Percentiles rank a stretch among this genome's conserved stretches.
These are phyloP conservation scores for Euproctis similis DNA, from an alignment of 2,888 invertebrate species.

Conservation along the genomic window DNA sequence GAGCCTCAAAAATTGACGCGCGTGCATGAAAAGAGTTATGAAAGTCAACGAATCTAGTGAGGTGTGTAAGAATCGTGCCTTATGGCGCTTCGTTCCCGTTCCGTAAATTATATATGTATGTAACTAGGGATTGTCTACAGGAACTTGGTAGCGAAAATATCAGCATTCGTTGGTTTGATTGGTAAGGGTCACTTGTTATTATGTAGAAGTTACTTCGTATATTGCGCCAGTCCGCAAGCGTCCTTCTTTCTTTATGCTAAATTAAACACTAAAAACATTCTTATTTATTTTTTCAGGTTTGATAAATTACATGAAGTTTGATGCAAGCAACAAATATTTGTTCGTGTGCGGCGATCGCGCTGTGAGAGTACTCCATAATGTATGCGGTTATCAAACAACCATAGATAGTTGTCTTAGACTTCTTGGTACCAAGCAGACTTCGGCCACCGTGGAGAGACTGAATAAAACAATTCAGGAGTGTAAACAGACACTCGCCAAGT, in stretches of 20 bases:
- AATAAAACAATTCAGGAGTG: slow-evolving; percentile 80
- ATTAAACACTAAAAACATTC: slow-evolving; percentile 4
- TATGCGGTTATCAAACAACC: slow-evolving; percentile 60
- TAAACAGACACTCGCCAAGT: slow-evolving; percentile 56
- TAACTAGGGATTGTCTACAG: too few species aligned
- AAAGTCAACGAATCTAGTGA: too few species aligned
- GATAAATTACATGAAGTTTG: slow-evolving; percentile 82
- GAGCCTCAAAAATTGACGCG: too few species aligned
- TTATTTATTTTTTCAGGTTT: slow-evolving; percentile 70
- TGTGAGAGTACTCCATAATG: slow-evolving; percentile 86
- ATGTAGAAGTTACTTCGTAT: too few species aligned
- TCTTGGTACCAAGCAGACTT: slow-evolving; percentile 76
- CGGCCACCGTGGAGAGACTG: slow-evolving; percentile 86
- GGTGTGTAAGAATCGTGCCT: too few species aligned
- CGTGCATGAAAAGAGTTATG: too few species aligned
- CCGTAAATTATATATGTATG: too few species aligned
- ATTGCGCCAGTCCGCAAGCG: too few species aligned
- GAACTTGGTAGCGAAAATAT: too few species aligned
- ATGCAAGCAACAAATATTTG: slow-evolving; percentile 83
- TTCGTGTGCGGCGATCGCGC: slow-evolving; percentile 84
- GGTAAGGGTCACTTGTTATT: too few species aligned
- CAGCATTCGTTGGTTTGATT: too few species aligned
- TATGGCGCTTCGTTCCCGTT: too few species aligned
- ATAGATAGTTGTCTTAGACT: slow-evolving; percentile 54
- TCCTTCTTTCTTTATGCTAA: background rate